phyloP scores from a whole-genome alignment of 2,888 invertebrate genomes.

The Myopa tessellatipennis region DNA sequence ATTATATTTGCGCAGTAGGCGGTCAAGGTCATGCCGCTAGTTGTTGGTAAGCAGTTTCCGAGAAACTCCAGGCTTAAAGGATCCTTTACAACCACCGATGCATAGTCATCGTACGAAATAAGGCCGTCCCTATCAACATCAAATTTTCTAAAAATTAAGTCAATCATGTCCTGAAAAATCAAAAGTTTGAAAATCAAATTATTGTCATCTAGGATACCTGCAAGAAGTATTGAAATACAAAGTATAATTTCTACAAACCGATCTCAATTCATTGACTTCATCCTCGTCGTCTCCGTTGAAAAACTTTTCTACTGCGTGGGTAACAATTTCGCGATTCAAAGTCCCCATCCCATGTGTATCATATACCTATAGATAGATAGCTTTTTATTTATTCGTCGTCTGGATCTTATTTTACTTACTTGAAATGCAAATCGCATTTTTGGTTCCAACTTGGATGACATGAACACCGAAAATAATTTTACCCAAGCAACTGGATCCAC shows the following conservation, averaged over 20 bases:
- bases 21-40: conserved; percentile 59
- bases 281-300: conserved; percentile 73
- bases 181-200: not conserved
- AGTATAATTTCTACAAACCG: conserved; percentile 48
- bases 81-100: conserved; percentile 73
- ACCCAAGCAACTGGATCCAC: conserved; percentile 74
- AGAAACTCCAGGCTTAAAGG: conserved; percentile 78
- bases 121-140: conserved; percentile 81
- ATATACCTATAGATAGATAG: conserved; percentile 67
- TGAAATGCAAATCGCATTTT: conserved; percentile 76
- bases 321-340: conserved; percentile 79
- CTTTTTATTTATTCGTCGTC: not conserved
- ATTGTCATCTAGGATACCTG: too few relatives aligned
- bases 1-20: conserved; percentile 60
- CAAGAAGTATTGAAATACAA: not conserved
- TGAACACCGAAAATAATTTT: conserved; percentile 75
- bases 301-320: conserved; percentile 67
- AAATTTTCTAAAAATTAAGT: conserved; percentile 78
- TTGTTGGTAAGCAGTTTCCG: conserved; percentile 78
- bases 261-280: conserved; percentile 75
- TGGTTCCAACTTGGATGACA: conserved; percentile 77
- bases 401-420: conserved; percentile 59
- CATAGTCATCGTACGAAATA: conserved; percentile 74
- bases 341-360: conserved; percentile 76
- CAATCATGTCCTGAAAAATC: conserved; percentile 75